These are phyloP conservation scores for Agapostemon virescens DNA, from an alignment of 2,888 invertebrate genomes.

Conservation along the genomic window DNA sequence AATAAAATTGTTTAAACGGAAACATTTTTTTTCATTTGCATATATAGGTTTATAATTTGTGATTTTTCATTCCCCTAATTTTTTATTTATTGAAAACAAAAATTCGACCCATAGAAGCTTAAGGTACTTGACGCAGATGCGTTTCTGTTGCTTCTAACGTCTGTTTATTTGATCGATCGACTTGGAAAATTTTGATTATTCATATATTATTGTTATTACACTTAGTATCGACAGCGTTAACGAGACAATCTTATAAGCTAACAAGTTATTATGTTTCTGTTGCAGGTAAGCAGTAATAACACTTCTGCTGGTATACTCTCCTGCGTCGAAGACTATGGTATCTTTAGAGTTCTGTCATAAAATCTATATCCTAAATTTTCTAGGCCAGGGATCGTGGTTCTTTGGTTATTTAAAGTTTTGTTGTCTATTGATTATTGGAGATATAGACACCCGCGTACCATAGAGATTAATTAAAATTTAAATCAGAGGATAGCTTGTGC, in stretches of 20 bases:
- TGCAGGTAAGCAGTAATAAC: conserved; percentile 24
- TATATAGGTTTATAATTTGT: too few relatives aligned
- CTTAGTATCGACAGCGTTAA: too few relatives aligned
- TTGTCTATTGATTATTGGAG: background rate
- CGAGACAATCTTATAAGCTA: background rate
- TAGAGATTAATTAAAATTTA: background rate
- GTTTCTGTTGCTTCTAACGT: too few relatives aligned
- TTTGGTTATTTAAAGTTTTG: background rate
- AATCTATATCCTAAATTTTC: background rate
- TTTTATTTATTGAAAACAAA: too few relatives aligned
- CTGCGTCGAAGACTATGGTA: background rate
- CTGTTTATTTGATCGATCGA: too few relatives aligned
- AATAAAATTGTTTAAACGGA: too few relatives aligned
- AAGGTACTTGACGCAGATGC: too few relatives aligned
- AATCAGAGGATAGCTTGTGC: background rate
- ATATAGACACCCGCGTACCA: background rate
- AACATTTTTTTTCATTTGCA: too few relatives aligned
- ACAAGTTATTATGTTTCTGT: conserved; percentile 18
- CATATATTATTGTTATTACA: too few relatives aligned
- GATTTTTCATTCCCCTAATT: too few relatives aligned
- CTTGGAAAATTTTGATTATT: background rate
- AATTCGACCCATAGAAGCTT: too few relatives aligned
- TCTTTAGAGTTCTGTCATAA: background rate
- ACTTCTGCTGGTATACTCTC: background rate
- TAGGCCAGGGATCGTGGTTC: background rate